phyloP scores from a whole-genome alignment of 2,113 vertebrate species.

The Neomonachus schauinslandi region DNA sequence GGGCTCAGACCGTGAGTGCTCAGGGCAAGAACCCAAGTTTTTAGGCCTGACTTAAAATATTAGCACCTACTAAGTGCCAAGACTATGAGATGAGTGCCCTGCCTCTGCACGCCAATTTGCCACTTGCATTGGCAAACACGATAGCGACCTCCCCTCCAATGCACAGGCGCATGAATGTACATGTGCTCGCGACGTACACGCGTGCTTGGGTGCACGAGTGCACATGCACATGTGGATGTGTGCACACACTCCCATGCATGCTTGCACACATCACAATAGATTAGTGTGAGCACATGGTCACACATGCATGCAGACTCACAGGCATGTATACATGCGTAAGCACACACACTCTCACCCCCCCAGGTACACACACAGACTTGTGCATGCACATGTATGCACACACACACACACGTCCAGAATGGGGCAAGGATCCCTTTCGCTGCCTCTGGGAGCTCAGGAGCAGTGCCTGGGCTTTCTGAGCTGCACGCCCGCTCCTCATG shows the following conservation, averaged over 20 bases:
- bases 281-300: background rate
- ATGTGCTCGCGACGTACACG: rapidly evolving
- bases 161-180: background rate
- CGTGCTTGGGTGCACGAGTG: background rate
- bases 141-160: background rate
- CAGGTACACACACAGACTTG: rapidly evolving
- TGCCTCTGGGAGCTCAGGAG: background rate
- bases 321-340: background rate
- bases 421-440: background rate
- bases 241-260: background rate
- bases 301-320: background rate
- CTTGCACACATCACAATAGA: background rate
- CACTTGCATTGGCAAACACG: background rate
- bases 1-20: background rate
- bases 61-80: background rate
- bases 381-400: rapidly evolving
- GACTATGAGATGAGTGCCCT: background rate
- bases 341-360: background rate
- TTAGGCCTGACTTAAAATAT: background rate
- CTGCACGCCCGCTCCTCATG: background rate
- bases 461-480: background rate
- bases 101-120: background rate
- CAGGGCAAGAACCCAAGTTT: background rate
- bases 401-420: background rate
- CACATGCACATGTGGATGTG: rapidly evolving